A percentile compares a stretch with the other conserved stretches of the same genome.
Evolutionary conservation across 2,797 vertebrate genomes (phyloP).

Genomic region (Sebastes trivittatus): DNA sequence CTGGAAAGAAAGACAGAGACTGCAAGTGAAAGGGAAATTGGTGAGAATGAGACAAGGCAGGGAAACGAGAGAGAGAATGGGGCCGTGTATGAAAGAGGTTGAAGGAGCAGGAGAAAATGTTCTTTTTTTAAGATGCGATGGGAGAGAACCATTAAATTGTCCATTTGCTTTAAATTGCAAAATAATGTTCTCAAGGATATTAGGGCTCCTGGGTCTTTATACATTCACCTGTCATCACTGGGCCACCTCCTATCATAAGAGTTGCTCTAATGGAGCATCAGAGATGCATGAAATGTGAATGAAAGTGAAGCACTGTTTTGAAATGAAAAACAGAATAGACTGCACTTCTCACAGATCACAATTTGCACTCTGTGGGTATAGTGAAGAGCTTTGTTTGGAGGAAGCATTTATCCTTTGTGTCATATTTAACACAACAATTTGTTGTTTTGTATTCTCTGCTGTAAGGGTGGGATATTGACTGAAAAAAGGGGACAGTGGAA

Average conservation of each 20-base stretch:
- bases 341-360: not conserved
- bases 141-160: constrained; percentile 23
- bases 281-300: constrained; percentile 1
- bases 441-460: not conserved
- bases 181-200: constrained; percentile 39
- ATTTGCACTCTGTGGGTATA: not conserved
- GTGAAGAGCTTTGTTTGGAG: not conserved
- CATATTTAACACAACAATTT: not conserved
- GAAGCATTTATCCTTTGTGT: not conserved
- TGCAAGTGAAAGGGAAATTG: not conserved
- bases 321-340: constrained; percentile 4
- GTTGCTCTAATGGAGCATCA: constrained; percentile 22
- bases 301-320: constrained; percentile 8
- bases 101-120: not conserved
- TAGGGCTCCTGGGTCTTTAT: constrained; percentile 16
- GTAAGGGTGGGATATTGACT: not conserved
- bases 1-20: not conserved
- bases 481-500: not conserved
- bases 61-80: not conserved
- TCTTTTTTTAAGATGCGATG: not conserved
- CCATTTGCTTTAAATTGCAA: constrained; percentile 33
- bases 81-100: not conserved
- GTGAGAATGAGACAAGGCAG: not conserved
- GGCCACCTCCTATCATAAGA: constrained; percentile 17
- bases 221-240: constrained; percentile 18